phyloP scores from a whole-genome alignment of 2,888 invertebrate species.

The Trileptium ribeirensis region DNA sequence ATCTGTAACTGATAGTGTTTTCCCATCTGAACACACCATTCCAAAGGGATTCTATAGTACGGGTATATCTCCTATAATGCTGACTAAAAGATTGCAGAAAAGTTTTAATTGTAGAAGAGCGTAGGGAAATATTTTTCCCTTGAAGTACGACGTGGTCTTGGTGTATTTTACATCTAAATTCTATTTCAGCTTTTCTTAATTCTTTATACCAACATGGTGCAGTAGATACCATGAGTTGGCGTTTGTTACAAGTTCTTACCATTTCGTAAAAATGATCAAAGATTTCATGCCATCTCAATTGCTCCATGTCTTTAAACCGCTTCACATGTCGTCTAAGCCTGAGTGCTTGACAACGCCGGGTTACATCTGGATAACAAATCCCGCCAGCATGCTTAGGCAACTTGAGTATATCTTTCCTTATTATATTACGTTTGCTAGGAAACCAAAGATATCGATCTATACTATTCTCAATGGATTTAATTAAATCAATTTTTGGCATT shows the following conservation, averaged over 20 bases:
- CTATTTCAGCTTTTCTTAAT: too few relatives aligned
- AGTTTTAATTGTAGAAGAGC: too few relatives aligned
- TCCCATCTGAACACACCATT: too few relatives aligned
- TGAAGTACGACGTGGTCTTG: too few relatives aligned
- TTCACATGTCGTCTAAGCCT: not conserved
- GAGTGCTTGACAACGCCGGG: not conserved
- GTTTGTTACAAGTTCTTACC: not conserved
- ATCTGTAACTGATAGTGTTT: not conserved
- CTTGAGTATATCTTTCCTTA: not conserved
- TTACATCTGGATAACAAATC: not conserved
- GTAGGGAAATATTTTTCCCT: too few relatives aligned
- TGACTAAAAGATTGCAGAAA: too few relatives aligned
- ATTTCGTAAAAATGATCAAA: not conserved
- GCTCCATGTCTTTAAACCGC: not conserved
- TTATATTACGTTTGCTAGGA: slow-evolving; percentile 5
- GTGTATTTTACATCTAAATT: too few relatives aligned
- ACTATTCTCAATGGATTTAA: not conserved
- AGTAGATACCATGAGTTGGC: too few relatives aligned
- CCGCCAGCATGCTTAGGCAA: not conserved
- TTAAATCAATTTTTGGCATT: not conserved
- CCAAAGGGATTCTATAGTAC: too few relatives aligned
- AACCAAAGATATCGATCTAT: slow-evolving; percentile 13
- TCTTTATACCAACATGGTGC: not conserved
- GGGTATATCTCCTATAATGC: too few relatives aligned
- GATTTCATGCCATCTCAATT: not conserved